Percentiles rank a stretch among this genome's conserved stretches.
phyloP scores from a whole-genome alignment of 2,797 vertebrate species.

The Pygocentrus nattereri region DNA sequence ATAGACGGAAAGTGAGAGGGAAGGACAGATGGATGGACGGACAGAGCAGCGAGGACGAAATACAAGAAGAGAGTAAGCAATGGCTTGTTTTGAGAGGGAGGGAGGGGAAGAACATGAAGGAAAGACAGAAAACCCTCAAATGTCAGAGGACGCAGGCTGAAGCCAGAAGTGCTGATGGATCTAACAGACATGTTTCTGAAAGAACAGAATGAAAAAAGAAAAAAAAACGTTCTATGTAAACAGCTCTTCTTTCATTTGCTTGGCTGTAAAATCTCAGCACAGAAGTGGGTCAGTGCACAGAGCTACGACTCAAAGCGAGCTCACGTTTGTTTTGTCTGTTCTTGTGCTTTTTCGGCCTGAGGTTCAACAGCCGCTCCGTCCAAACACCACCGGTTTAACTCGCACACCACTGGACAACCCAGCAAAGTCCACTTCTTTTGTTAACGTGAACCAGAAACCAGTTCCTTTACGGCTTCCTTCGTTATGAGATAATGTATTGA shows the following conservation, averaged over 20 bases:
- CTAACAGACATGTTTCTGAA: constrained; percentile 40
- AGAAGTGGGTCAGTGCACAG: constrained; percentile 29
- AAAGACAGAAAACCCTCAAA: constrained; percentile 30
- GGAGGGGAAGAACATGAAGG: constrained; percentile 5
- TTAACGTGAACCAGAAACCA: background rate
- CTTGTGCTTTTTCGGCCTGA: background rate
- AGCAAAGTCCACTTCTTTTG: background rate
- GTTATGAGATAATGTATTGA: background rate
- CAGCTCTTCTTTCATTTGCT: constrained; percentile 33
- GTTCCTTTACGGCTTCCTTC: background rate
- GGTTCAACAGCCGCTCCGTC: background rate
- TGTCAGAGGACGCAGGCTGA: constrained; percentile 36
- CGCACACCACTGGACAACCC: no score
- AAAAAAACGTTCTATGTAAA: constrained; percentile 23
- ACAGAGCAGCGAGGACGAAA: background rate
- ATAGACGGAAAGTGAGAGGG: background rate
- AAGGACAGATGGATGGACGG: background rate
- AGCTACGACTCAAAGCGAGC: background rate
- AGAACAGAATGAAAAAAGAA: background rate
- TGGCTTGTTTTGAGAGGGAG: constrained; percentile 4
- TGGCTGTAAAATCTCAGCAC: constrained; percentile 25
- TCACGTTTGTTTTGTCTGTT: constrained; percentile 1
- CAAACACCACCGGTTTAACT: background rate
- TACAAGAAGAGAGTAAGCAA: background rate
- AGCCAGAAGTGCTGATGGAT: constrained; percentile 49